phyloP scores from a whole-genome alignment of 2,797 vertebrate species.

The Clarias pachynema region DNA sequence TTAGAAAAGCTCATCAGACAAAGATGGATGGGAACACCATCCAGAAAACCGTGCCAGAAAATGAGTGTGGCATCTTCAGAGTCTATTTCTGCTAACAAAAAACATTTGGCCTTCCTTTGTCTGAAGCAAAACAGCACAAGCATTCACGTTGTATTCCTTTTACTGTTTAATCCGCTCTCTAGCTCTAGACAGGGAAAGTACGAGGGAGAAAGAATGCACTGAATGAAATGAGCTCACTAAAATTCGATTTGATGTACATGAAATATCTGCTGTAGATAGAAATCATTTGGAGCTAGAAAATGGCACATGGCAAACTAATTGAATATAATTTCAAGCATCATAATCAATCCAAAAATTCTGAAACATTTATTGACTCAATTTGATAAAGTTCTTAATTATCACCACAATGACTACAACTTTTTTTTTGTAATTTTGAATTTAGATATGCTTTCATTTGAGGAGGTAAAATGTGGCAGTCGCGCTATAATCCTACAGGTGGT shows the following conservation, averaged over 20 bases:
- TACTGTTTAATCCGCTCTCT: neutral
- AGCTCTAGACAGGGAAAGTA: neutral
- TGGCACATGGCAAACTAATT: neutral
- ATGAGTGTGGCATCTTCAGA: too few species aligned
- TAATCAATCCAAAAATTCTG: neutral
- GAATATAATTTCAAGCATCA: neutral
- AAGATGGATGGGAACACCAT: neutral
- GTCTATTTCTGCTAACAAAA: neutral
- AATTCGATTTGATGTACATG: constrained; percentile 24
- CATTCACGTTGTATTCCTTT: neutral
- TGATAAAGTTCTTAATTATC: neutral
- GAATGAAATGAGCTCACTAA: constrained; percentile 33
- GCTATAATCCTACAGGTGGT: too few species aligned
- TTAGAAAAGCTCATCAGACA: neutral
- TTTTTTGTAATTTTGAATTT: too few species aligned
- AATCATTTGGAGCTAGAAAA: neutral
- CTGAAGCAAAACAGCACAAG: neutral
- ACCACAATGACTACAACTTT: too few species aligned
- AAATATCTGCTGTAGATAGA: neutral
- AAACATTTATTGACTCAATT: neutral
- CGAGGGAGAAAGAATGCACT: neutral
- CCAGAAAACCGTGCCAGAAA: neutral
- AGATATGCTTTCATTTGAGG: too few species aligned
- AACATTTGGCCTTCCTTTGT: neutral
- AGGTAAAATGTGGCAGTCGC: too few species aligned